phyloP scores from a whole-genome alignment of 2,113 vertebrate genomes.

The Phodopus roborovskii region DNA sequence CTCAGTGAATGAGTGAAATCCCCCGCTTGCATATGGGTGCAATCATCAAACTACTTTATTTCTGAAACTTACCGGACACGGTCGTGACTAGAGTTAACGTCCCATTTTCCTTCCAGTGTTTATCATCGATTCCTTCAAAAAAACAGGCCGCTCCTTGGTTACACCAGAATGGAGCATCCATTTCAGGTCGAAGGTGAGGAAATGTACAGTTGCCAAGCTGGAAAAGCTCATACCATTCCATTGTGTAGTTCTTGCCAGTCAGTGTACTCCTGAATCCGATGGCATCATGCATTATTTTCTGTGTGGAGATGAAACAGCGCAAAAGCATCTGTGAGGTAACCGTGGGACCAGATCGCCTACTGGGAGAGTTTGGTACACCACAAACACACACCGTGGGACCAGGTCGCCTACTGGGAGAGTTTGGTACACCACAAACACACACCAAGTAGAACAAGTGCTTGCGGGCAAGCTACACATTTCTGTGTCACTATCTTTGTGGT shows the following conservation, averaged over 20 bases:
- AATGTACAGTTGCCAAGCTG: slow-evolving; percentile 99
- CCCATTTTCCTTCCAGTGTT: slow-evolving; percentile 96
- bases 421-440: background rate
- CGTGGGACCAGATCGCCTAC: background rate
- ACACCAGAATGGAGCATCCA: slow-evolving; percentile 94
- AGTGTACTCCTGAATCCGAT: slow-evolving; percentile 93
- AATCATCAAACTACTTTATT: background rate
- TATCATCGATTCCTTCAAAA: slow-evolving; percentile 95
- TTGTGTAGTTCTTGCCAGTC: slow-evolving; percentile 93
- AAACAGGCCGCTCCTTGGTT: slow-evolving; percentile 99
- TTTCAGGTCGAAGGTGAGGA: slow-evolving; percentile 92
- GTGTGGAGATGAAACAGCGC: background rate
- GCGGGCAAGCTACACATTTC: background rate
- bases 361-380: background rate
- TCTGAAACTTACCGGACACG: slow-evolving; percentile 89
- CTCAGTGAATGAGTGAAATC: background rate
- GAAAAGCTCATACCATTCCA: slow-evolving; percentile 99
- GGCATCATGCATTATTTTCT: slow-evolving; percentile 99
- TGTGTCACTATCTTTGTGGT: background rate
- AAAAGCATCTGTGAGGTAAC: background rate
- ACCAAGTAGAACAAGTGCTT: background rate
- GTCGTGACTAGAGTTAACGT: slow-evolving; percentile 92
- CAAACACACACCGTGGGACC: background rate
- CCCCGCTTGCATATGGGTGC: background rate
- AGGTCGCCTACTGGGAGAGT: background rate